These are phyloP conservation scores for Myotis brandtii DNA, from an alignment of 2,113 vertebrate genomes.

Conservation along the genomic window DNA sequence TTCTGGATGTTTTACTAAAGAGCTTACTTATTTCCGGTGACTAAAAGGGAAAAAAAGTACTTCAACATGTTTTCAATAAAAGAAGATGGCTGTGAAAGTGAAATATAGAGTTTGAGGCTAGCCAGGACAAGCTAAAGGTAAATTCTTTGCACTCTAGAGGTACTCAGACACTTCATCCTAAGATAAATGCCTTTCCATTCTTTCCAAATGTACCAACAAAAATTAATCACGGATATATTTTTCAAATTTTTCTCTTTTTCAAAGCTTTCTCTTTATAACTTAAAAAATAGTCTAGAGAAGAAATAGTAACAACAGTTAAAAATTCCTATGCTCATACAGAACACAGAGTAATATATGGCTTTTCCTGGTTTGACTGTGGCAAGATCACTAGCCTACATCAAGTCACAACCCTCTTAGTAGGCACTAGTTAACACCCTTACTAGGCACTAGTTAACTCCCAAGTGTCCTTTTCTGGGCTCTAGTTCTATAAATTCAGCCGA, in stretches of 20 bases:
- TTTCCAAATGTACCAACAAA: background rate
- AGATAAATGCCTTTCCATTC: conserved; percentile 35
- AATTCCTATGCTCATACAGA: background rate
- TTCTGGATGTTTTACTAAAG: conserved; percentile 54
- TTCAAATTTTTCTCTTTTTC: background rate
- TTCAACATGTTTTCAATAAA: conserved; percentile 57
- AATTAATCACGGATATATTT: background rate
- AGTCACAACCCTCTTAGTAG: background rate
- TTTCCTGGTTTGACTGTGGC: background rate
- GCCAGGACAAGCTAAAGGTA: conserved; percentile 34
- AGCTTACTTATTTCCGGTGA: conserved; percentile 25
- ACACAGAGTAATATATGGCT: background rate
- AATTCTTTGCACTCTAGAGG: background rate
- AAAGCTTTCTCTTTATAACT: background rate
- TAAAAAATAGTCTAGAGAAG: background rate
- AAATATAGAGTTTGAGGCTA: background rate
- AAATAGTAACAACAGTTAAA: background rate
- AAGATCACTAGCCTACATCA: background rate
- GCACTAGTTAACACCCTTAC: no score
- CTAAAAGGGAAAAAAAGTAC: conserved; percentile 11
- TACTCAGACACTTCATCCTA: background rate
- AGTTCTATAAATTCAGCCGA: background rate
- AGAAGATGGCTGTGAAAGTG: conserved; percentile 44
- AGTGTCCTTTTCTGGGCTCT: background rate
- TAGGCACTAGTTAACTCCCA: no score